Evolutionary conservation across 2,888 invertebrate genomes (phyloP), one percentile per base, ranked within the genome.

Genomic region (Salpingus planirostris): DNA sequence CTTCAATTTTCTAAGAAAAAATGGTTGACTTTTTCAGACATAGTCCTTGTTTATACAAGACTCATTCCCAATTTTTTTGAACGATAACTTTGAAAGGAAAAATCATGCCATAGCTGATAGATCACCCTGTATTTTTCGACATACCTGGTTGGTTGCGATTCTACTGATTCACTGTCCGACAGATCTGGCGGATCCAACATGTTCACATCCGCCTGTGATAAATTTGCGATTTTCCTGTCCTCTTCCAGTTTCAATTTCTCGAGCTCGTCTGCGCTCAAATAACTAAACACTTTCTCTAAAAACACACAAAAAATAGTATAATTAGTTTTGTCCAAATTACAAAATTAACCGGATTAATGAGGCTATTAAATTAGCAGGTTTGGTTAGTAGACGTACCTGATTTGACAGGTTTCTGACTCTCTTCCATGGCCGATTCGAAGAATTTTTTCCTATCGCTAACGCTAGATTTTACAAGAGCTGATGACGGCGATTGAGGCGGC

Each of bases 341-440:
- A 8, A 5, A 18, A 18, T 18, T 18, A 13, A 13, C 11, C 14
- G 25, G 31, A 27, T 13, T 2, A 25, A 14, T n/a, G n/a, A n/a
- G n/a, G n/a, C n/a, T n/a, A n/a, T n/a, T n/a, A n/a, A n/a, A n/a
- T n/a, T n/a, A n/a, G n/a, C n/a, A n/a, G n/a, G n/a, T n/a, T n/a
- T n/a, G n/a, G n/a, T n/a, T n/a, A n/a, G n/a, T 6, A 18, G 5
- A 5, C 18, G 18, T 6, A 87, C 88, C 87, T 73, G 85, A 76
- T 68, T 87, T 89, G 50, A 82, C 76, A 43, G 87, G 83, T 66
- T 87, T 85, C 50, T 85, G 80, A 64, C 85, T 85, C 64, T 90
- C 88, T 68, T 91, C 88, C 80, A 95, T 91, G 41, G 93, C 93
- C 60, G 85, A 82, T 69, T 96, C 95, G 65, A 96, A 96, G 68